Evolutionary conservation across 2,888 invertebrate genomes (phyloP).

Genomic region (Drosophila yooni): DNA sequence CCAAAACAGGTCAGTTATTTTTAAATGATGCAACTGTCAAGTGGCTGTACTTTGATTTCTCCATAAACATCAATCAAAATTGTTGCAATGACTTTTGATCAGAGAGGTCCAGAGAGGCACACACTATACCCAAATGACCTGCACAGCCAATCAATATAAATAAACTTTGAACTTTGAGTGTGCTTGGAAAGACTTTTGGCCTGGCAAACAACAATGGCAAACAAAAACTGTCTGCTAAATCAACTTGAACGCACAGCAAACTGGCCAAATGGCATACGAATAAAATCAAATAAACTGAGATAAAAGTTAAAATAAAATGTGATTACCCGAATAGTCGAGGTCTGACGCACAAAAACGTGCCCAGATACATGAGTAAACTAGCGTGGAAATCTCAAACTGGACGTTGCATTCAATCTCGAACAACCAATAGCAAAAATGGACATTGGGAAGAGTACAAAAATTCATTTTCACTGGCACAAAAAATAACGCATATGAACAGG

Average conservation of each 20-base stretch:
- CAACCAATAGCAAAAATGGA: slow-evolving; percentile 44
- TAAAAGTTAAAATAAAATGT: slow-evolving; percentile 76
- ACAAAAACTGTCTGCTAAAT: slow-evolving; percentile 50
- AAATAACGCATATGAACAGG: slow-evolving; percentile 72
- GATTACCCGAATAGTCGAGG: slow-evolving; percentile 53
- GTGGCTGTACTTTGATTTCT: slow-evolving; percentile 18
- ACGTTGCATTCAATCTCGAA: slow-evolving; percentile 52
- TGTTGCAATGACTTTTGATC: slow-evolving; percentile 15
- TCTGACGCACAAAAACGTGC: slow-evolving; percentile 51
- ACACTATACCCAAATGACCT: slow-evolving; percentile 63
- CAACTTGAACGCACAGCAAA: slow-evolving; percentile 46
- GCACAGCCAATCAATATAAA: slow-evolving; percentile 63
- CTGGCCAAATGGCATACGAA: slow-evolving; percentile 60
- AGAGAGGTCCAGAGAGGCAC: neutral
- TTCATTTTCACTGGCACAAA: slow-evolving; percentile 64
- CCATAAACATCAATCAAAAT: slow-evolving; percentile 48
- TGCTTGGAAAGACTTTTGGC: slow-evolving; percentile 35
- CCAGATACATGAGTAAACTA: slow-evolving; percentile 58
- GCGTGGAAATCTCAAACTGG: slow-evolving; percentile 63
- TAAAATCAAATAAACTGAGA: slow-evolving; percentile 73
- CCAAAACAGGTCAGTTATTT: slow-evolving; percentile 8
- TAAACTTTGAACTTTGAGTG: slow-evolving; percentile 68
- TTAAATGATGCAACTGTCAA: slow-evolving; percentile 23
- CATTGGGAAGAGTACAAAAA: slow-evolving; percentile 65
- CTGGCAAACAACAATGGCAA: slow-evolving; percentile 36